phyloP scores from a whole-genome alignment of 2,797 vertebrate genomes.

The Synanceia verrucosa region DNA sequence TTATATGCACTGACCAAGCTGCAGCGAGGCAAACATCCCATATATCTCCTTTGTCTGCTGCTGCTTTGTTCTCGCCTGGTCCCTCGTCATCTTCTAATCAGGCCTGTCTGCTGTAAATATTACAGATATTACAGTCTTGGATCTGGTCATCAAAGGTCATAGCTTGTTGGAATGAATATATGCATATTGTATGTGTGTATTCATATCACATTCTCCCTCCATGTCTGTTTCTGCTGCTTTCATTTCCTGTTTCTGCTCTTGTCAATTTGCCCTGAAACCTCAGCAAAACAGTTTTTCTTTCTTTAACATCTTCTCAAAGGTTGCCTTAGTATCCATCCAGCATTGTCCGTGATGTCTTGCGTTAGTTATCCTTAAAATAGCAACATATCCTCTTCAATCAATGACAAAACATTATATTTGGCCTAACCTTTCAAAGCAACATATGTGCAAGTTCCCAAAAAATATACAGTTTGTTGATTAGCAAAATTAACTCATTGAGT shows the following conservation, averaged over 20 bases:
- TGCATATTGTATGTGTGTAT: neutral
- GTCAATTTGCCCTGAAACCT: neutral
- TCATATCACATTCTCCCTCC: neutral
- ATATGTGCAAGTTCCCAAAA: neutral
- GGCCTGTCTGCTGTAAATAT: neutral
- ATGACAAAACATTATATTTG: neutral
- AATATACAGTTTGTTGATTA: neutral
- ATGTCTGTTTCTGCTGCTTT: neutral
- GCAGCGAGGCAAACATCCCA: neutral
- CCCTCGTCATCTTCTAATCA: neutral
- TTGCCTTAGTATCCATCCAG: too few species aligned
- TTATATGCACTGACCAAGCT: neutral
- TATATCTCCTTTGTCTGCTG: constrained; percentile 14
- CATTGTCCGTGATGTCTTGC: neutral
- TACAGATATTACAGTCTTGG: neutral
- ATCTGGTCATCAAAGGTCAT: constrained; percentile 4
- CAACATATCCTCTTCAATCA: neutral
- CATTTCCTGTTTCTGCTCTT: neutral
- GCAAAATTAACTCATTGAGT: too few species aligned
- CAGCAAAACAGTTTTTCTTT: neutral
- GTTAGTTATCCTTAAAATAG: neutral
- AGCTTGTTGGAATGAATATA: neutral
- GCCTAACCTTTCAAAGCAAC: neutral
- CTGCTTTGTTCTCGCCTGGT: constrained; percentile 37
- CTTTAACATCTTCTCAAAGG: neutral